Evolutionary conservation across 1,140 invertebrate genomes (phyloP).

Genomic region (Micrasema longulum): DNA sequence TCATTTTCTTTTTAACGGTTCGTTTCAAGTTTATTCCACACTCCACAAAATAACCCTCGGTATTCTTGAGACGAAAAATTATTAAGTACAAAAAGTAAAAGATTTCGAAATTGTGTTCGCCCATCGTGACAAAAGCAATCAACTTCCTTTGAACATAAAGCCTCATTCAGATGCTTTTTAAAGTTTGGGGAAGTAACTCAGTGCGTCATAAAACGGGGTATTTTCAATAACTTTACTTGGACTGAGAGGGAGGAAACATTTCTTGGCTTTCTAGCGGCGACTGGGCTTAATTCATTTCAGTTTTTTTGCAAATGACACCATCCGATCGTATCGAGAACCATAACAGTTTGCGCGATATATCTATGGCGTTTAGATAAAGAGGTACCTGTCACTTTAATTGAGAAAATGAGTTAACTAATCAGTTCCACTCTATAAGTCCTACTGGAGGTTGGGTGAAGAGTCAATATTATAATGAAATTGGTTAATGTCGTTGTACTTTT

Average conservation of each 20-base stretch:
- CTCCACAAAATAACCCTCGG: conserved; percentile 14
- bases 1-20: conserved; percentile 1
- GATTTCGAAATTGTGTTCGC: conserved; percentile 30
- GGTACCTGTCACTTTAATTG: no score
- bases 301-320: no score
- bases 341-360: no score
- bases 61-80: conserved; percentile 24
- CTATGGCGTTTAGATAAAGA: no score
- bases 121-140: conserved; percentile 45
- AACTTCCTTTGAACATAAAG: conserved; percentile 39
- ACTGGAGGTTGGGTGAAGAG: no score
- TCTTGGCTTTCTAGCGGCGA: not conserved
- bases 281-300: not conserved
- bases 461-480: no score
- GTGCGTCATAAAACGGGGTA: conserved; percentile 3
- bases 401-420: no score
- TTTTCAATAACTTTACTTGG: conserved; percentile 5
- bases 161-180: conserved; percentile 34
- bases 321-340: no score
- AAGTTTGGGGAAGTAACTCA: conserved; percentile 8
- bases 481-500: no score
- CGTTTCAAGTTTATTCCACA: conserved; percentile 5
- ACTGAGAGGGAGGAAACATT: not conserved
- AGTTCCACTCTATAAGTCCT: no score
- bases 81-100: conserved; percentile 33